Evolutionary conservation across 2,888 invertebrate genomes (phyloP).

Genomic region (Nebria brevicollis): DNA sequence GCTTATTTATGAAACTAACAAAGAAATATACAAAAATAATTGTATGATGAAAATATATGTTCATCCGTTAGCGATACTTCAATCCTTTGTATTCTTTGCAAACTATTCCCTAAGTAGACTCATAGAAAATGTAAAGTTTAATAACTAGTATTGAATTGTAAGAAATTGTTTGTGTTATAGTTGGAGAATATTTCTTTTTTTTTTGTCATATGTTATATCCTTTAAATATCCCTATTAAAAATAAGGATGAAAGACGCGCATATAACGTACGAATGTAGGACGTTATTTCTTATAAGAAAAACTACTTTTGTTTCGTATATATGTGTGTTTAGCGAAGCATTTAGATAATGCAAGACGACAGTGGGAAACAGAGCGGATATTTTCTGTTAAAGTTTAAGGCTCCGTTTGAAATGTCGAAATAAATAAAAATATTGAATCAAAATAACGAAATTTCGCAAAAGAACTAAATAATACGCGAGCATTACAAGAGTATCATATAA

Average conservation of each 20-base stretch:
- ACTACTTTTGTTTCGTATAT: not conserved
- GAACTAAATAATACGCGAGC: not conserved
- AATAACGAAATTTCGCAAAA: not conserved
- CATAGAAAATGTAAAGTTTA: not conserved
- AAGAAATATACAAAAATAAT: too few species aligned
- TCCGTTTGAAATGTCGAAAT: not conserved
- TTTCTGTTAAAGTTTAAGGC: not conserved
- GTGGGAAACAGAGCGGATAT: not conserved
- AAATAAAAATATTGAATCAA: not conserved
- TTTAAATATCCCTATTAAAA: not conserved
- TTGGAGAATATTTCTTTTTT: not conserved
- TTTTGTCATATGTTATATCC: not conserved
- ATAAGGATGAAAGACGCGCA: not conserved
- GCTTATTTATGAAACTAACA: not conserved
- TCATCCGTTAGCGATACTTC: not conserved
- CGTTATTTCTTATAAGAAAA: not conserved
- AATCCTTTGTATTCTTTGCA: not conserved
- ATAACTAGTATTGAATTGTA: too few species aligned
- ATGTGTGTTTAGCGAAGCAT: not conserved
- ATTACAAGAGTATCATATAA: too few species aligned
- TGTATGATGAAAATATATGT: not conserved
- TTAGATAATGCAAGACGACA: not conserved
- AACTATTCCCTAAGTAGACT: not conserved
- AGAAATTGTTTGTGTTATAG: not conserved
- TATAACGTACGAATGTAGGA: not conserved